Percentiles rank a stretch among this genome's conserved stretches.
Conservation (phyloP, 2,797 vertebrate genomes). For the Acanthurus lineatus region DNA sequence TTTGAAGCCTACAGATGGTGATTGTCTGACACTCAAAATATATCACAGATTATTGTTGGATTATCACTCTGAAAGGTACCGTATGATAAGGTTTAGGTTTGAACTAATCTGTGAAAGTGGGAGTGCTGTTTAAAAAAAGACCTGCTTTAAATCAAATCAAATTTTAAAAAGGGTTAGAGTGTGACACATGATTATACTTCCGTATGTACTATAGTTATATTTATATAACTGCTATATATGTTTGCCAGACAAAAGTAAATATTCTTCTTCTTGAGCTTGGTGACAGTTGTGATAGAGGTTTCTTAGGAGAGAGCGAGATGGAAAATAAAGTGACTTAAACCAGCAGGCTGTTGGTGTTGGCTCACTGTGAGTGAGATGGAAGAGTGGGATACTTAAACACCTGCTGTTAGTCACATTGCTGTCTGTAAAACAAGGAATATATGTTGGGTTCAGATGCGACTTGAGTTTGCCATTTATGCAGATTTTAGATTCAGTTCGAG, state of each 20-base stretch:
- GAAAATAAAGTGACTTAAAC: conserved; percentile 45
- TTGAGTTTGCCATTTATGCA: neutral
- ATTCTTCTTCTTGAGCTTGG: neutral
- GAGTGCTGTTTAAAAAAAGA: neutral
- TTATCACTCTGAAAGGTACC: neutral
- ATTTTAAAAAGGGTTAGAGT: neutral
- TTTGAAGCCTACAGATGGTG: neutral
- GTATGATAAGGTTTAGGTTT: neutral
- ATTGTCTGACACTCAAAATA: neutral
- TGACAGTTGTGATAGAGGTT: conserved; percentile 31
- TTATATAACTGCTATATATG: too few relatives aligned
- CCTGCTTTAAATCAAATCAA: neutral
- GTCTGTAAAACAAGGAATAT: conserved; percentile 26
- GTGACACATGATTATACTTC: too few relatives aligned
- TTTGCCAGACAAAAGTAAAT: too few relatives aligned
- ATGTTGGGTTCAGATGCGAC: conserved; percentile 14
- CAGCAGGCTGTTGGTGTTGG: conserved; percentile 44
- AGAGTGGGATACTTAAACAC: conserved; percentile 48
- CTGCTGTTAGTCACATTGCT: conserved; percentile 50
- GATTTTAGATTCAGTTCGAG: conserved; percentile 24
- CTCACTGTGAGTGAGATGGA: conserved; percentile 36
- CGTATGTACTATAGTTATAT: too few relatives aligned
- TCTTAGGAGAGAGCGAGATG: conserved; percentile 36
- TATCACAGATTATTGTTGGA: neutral
- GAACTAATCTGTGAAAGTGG: neutral